Evolutionary conservation across 2,113 vertebrate genomes (phyloP), one percentile per base, ranked within the genome.

Genomic region (Seriola quinqueradiata): DNA sequence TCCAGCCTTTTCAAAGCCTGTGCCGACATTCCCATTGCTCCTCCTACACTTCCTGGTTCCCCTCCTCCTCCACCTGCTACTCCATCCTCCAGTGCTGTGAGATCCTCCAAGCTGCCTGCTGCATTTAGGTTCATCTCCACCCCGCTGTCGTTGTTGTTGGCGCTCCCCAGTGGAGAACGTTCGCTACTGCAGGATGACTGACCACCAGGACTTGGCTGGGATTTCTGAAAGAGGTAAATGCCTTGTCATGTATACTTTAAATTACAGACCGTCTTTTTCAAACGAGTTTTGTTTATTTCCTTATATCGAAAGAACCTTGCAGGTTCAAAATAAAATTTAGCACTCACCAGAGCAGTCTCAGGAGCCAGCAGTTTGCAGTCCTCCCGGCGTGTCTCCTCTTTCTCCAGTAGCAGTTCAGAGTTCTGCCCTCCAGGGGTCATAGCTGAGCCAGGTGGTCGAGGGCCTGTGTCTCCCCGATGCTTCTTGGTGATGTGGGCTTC

Each of bases 121-220:
- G 96, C 94, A 0, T 98, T 99, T 10, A 97, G 96, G 0, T 98
- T 95, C 98, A 99, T 99, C 93, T 99, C 98, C 80, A 99, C 98
- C 0, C 98, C 98, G 0, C 98, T 99, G 93, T 99, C 98, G 0
- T 99, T 99, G 92, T 99, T 99, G 92, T 98, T 97, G 75, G 97
- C 94, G 36, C 97, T 99, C 80, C 98, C 98, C 7, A 98, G 95
- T 0, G 98, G 98, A 1, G 98, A 99, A 46, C 95, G 97, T 85
- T 98, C 98, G 0, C 98, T 99, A 94, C 98, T 99, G 94, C 98
- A 99, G 0, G 98, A 99, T 0, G 98, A 99, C 46, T 98, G 97
- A 69, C 96, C 97, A 0, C 98, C 97, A 0, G 98, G 98, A 70
- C 98, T 99, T 55, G 97, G 96, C 84, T 99, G 97, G 0, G 97